These are phyloP conservation scores for Dipodomys spectabilis DNA, from an alignment of 2,113 vertebrate genomes.

Conservation along the genomic window DNA sequence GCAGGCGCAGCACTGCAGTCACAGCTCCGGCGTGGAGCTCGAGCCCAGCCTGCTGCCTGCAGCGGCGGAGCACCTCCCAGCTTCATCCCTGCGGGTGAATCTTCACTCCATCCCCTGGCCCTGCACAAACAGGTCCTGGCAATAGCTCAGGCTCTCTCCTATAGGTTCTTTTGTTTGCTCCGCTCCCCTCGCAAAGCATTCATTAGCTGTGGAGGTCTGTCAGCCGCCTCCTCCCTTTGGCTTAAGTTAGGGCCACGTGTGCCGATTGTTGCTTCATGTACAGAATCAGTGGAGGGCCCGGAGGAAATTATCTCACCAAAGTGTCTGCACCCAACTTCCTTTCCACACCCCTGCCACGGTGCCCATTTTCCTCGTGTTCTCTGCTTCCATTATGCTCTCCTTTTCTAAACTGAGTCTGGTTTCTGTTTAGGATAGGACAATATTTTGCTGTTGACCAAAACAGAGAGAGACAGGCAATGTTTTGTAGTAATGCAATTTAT, in stretches of 20 bases:
- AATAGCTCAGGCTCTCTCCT: too few relatives aligned
- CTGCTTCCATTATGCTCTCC: background rate
- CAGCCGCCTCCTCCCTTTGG: background rate
- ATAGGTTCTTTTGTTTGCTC: background rate
- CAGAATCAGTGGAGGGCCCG: background rate
- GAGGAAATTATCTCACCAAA: background rate
- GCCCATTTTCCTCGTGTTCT: background rate
- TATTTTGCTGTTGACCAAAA: background rate
- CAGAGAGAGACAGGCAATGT: background rate
- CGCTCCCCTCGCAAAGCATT: background rate
- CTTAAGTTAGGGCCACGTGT: background rate
- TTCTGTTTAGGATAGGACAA: background rate
- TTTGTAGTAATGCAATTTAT: background rate
- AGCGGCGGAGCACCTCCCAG: too few relatives aligned
- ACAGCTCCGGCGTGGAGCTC: too few relatives aligned
- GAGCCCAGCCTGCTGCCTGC: too few relatives aligned
- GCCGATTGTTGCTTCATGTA: background rate
- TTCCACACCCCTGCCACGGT: background rate
- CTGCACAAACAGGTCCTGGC: too few relatives aligned
- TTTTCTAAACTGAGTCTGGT: slow-evolving; percentile 16
- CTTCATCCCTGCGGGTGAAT: too few relatives aligned
- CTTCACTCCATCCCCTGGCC: too few relatives aligned
- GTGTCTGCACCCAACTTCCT: background rate
- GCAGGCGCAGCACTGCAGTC: too few relatives aligned
- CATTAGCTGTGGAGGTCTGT: background rate